A percentile compares a stretch with the other conserved stretches of the same genome.
These are phyloP conservation scores for Cantharis nigra DNA, from an alignment of 2,888 invertebrate species.

Conservation along the genomic window DNA sequence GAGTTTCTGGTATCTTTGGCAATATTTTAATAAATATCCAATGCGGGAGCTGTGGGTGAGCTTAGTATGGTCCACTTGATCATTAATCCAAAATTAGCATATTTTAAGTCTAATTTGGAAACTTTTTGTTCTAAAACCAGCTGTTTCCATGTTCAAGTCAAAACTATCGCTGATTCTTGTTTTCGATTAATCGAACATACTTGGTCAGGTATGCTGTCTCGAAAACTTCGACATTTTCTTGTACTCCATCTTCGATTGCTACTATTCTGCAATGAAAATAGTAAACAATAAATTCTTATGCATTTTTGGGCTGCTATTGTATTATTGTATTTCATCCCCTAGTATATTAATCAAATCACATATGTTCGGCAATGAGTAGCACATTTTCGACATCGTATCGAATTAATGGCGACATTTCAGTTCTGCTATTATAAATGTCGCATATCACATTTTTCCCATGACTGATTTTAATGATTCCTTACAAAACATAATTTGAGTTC, in stretches of 20 bases:
- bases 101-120: no score
- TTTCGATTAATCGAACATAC: not conserved
- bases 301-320: not conserved
- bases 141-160: not conserved
- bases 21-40: no score
- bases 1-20: no score
- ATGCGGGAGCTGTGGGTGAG: no score
- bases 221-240: not conserved
- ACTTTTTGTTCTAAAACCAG: not conserved
- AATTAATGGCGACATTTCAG: not conserved
- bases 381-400: not conserved
- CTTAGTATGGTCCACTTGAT: no score
- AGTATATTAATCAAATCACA: not conserved
- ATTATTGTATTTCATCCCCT: not conserved
- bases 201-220: not conserved
- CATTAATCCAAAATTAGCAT: no score
- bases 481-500: not conserved
- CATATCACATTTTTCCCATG: not conserved
- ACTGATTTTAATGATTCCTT: not conserved
- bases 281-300: not conserved
- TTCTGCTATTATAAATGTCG: not conserved
- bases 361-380: not conserved
- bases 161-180: not conserved
- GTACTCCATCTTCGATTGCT: not conserved
- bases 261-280: no score